Percentiles rank a stretch among this genome's conserved stretches.
Evolutionary conservation across 2,797 vertebrate genomes (phyloP).

Genomic region (Australoheros facetus): DNA sequence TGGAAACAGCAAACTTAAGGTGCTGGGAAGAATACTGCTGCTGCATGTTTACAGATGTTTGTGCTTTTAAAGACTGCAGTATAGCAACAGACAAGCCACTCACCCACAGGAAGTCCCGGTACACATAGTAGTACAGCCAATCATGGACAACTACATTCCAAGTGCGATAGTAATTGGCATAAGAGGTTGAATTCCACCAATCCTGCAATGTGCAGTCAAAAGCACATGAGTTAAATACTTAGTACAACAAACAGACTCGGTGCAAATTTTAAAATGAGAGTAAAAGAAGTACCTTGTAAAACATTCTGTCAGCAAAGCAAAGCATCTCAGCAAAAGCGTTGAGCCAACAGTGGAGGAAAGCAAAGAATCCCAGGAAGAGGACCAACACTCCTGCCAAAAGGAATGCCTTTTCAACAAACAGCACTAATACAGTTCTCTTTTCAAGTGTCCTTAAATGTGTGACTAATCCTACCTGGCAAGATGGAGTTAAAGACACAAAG

Average conservation of each 20-base stretch:
- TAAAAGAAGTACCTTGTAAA: conserved; percentile 88
- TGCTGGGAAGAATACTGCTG: neutral
- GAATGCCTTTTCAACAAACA: neutral
- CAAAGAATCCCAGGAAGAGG: conserved; percentile 90
- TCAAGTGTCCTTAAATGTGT: neutral
- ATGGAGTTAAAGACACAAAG: conserved; percentile 96
- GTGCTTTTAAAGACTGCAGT: neutral
- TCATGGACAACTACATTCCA: conserved; percentile 98
- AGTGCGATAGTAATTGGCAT: conserved; percentile 95
- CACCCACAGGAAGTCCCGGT: conserved; percentile 93
- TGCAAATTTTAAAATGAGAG: neutral
- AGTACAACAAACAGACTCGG: neutral
- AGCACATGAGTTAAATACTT: neutral
- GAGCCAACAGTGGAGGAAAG: conserved; percentile 96
- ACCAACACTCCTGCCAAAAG: conserved; percentile 86
- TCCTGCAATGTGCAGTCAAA: conserved; percentile 79
- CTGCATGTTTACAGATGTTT: neutral
- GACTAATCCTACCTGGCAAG: conserved; percentile 85
- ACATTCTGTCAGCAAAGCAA: conserved; percentile 95
- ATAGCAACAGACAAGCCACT: conserved; percentile 52
- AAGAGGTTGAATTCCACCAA: conserved; percentile 99
- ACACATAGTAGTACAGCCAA: conserved; percentile 96
- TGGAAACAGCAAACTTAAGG: neutral
- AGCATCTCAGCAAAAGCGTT: conserved; percentile 99
- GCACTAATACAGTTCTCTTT: neutral